A percentile compares a stretch with the other conserved stretches of the same genome.
phyloP scores from a whole-genome alignment of 2,888 invertebrate species.

The Ophioninae sp. region DNA sequence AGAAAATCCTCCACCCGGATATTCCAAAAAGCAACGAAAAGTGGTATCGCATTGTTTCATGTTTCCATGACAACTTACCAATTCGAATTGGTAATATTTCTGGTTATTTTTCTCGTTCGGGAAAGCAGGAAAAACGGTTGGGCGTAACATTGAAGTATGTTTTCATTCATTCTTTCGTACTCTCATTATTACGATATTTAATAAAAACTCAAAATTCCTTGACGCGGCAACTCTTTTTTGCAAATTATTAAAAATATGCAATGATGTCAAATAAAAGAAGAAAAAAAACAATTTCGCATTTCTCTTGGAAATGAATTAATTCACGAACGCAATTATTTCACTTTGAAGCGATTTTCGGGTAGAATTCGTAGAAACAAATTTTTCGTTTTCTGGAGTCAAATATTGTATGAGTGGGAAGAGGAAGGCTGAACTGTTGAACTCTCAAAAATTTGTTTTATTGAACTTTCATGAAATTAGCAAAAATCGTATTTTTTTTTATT shows the following conservation, averaged over 20 bases:
- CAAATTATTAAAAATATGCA: not conserved
- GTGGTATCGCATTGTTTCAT: not conserved
- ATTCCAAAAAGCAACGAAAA: slow-evolving; percentile 4
- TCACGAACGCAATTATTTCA: not conserved
- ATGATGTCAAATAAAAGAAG: not conserved
- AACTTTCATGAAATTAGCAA: no score
- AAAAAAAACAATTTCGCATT: not conserved
- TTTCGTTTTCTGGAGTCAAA: not conserved
- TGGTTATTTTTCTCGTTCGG: not conserved
- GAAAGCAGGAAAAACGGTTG: not conserved
- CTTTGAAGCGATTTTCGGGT: not conserved
- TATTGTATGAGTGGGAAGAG: not conserved
- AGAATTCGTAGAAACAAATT: no score
- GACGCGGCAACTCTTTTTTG: not conserved
- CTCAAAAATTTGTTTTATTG: no score
- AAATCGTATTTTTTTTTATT: no score
- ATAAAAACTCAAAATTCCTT: not conserved
- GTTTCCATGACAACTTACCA: not conserved
- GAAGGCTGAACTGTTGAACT: no score
- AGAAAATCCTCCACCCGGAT: slow-evolving; percentile 56
- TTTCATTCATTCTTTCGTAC: not conserved
- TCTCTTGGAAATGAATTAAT: not conserved
- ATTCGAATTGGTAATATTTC: not conserved
- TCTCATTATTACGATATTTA: not conserved
- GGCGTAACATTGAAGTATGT: not conserved